Conservation (phyloP, 2,797 vertebrate genomes). For the Gymnothorax reevesii region DNA sequence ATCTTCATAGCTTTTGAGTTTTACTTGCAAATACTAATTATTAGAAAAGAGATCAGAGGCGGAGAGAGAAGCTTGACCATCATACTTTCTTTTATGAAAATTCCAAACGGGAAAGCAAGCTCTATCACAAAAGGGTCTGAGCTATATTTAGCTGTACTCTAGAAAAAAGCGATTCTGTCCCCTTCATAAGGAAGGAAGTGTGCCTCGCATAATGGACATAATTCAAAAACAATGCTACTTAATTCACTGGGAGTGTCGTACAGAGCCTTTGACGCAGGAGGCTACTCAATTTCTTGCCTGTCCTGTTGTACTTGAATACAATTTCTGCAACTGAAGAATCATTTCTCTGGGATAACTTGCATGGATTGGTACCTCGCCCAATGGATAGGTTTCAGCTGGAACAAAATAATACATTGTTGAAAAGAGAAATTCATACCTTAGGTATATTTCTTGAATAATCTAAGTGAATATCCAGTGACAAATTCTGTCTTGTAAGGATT, state of each 20-base stretch:
- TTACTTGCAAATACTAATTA: slow-evolving; percentile 8
- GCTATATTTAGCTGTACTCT: slow-evolving; percentile 3
- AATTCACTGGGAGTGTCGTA: neutral
- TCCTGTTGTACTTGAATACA: neutral
- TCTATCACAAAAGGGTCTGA: neutral
- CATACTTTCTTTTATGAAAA: neutral
- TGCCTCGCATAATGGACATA: neutral
- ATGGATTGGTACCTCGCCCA: neutral
- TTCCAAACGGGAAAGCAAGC: neutral
- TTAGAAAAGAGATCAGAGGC: neutral
- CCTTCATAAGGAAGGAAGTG: slow-evolving; percentile 13
- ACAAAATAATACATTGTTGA: neutral
- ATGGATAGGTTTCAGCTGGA: neutral
- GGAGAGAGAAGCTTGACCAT: neutral
- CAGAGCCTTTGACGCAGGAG: neutral
- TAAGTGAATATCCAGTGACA: neutral
- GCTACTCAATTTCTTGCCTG: neutral
- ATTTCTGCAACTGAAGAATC: neutral
- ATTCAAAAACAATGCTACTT: neutral
- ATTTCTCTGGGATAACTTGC: neutral
- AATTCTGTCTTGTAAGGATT: neutral
- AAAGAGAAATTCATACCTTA: neutral
- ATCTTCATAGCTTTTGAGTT: neutral
- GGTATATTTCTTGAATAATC: neutral
- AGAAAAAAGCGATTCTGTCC: slow-evolving; percentile 1